Conservation (phyloP, 1,140 invertebrate genomes). For the Drosophila erecta region DNA sequence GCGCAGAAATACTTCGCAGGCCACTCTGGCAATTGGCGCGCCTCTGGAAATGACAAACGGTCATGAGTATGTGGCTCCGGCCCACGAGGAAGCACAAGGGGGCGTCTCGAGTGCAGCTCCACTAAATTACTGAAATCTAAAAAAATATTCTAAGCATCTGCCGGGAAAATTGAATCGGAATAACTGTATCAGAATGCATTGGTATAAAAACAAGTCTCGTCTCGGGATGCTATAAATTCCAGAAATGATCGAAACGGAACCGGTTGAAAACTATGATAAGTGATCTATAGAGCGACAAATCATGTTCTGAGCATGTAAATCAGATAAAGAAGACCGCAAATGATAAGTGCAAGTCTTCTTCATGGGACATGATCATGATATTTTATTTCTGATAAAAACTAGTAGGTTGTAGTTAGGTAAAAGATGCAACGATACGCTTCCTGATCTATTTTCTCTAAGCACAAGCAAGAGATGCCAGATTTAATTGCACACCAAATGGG, state of each 20-base stretch:
- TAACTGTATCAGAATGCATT: constrained; percentile 43
- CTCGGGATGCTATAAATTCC: constrained; percentile 25
- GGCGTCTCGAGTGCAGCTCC: constrained; percentile 29
- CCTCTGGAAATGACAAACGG: constrained; percentile 76
- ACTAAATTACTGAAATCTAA: constrained; percentile 49
- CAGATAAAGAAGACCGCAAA: constrained; percentile 3
- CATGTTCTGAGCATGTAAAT: constrained; percentile 23
- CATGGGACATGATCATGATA: background rate
- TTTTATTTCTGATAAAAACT: background rate
- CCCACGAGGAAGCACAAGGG: constrained; percentile 15
- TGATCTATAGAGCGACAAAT: constrained; percentile 29
- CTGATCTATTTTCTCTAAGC: background rate
- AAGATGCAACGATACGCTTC: background rate
- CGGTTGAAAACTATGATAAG: constrained; percentile 32
- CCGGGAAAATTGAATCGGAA: constrained; percentile 42
- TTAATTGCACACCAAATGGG: constrained; percentile 9
- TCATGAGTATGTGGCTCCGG: constrained; percentile 29
- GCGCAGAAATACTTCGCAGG: constrained; percentile 58
- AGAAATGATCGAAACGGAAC: constrained; percentile 31
- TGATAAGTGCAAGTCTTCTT: background rate
- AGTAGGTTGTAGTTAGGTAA: background rate
- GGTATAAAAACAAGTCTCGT: constrained; percentile 5
- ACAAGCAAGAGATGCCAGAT: background rate
- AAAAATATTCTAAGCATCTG: constrained; percentile 44
- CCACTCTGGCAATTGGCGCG: constrained; percentile 69